Evolutionary conservation across 2,797 vertebrate genomes (phyloP), one percentile per base, ranked within the genome.

Genomic region (Labroides dimidiatus): DNA sequence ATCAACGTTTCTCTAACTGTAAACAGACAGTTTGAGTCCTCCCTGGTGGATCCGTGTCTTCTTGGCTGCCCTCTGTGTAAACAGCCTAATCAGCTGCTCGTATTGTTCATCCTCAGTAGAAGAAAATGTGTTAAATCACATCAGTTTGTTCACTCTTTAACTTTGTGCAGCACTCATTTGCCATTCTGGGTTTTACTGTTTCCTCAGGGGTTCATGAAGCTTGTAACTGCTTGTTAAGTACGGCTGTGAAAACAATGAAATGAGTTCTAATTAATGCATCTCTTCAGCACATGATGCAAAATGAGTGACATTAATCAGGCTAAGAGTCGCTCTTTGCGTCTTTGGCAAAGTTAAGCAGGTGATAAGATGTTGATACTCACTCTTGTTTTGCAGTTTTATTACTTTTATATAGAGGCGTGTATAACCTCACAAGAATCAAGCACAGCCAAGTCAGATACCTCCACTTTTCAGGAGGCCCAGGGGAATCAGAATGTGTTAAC

Each of bases 41-140:
- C 2, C 1, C 20, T 23, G 44, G 59, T n/a, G 58, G 52, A 44
- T 58, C 10, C 33, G 21, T 23, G 41, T 14, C 56, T 69, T 64
- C 55, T 78, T 77, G 69, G 50, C 71, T 75, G 66, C 61, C 68
- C 68, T 78, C 52, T 68, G 45, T 69, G 54, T 69, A 48, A 44
- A 54, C 58, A 50, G 23, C 56, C 33, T 75, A 78, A 86, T 79
- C 57, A 44, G 67, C 68, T 53, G 10, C 52, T 49, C 37, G 36
- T 50, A 49, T 71, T 65, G 23, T n/a, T 10, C 23, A 2, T 7
- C 27, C 4, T 30, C 33, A 27, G 33, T 39, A 43, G 49, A 30
- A 24, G 10, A 67, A 57, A n/a, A 20, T 27, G 17, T 24, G 16
- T 49, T 48, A 2, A 39, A 70, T 64, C 30, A 14, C 23, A 51